Evolutionary conservation across 2,113 vertebrate genomes (phyloP), one percentile per base, ranked within the genome.

Genomic region (Rallus limicola): DNA sequence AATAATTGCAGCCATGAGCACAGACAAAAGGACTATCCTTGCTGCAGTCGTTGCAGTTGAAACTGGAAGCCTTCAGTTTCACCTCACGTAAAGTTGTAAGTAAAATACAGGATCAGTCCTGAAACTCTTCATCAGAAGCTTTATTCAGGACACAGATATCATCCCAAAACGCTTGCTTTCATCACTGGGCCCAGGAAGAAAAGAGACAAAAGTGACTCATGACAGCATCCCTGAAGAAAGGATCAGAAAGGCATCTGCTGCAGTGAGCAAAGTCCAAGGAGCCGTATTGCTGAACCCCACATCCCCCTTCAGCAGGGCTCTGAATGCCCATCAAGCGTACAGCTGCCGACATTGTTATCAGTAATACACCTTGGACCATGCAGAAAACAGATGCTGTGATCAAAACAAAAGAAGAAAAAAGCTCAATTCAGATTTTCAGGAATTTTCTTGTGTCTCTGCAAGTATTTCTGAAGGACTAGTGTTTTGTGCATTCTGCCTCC

Each of bases 61-160:
- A 62, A 44, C 64, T 62, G 78, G 29, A 87, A 79, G 55, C 5
- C 40, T 85, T 50, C 24, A 3, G 4, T 87, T 65, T 78, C 38
- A 36, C 7, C 29, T 82, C 68, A 46, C 0, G 0, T 5, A 15
- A 20, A 26, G 23, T 18, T 50, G 25, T 6, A 8, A 42, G 34
- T 82, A 56, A 76, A 71, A 80, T 5, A 48, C 1, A 59, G 10
- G 46, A 20, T 36, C 20, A 12, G 11, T 14, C 68, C 44, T 34
- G n/a, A 63, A 76, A 36, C 11, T 71, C 60, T 67, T 38, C 18
- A 67, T 2, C 33, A 80, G 28, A 31, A 38, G 62, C 72, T 55
- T 53, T 55, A 52, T 63, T 48, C 36, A 67, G 71, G 55, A 11
- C 56, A 38, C 65, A 55, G 29, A 13, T 24, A 63, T 33, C 36